phyloP scores from a whole-genome alignment of 1,140 invertebrate genomes.

The Bombus balteatus region DNA sequence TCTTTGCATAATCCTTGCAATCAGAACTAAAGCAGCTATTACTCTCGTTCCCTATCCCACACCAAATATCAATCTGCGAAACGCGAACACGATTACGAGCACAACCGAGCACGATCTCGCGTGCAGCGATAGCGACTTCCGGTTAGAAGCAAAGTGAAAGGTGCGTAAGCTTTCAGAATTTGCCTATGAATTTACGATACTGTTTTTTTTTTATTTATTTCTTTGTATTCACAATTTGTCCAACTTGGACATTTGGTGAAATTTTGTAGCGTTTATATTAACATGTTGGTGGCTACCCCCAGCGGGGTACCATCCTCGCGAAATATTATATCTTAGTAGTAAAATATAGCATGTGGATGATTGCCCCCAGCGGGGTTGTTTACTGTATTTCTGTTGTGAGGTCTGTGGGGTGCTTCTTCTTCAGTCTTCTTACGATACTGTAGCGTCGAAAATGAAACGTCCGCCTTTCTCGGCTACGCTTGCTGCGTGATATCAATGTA shows the following conservation, averaged over 20 bases:
- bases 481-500: background rate
- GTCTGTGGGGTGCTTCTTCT: no score
- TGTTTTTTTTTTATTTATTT: no score
- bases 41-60: background rate
- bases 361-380: no score
- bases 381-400: no score
- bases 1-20: background rate
- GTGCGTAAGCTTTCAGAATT: background rate
- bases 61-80: background rate
- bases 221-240: no score
- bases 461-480: background rate
- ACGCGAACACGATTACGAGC: background rate
- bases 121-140: background rate
- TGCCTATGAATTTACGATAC: background rate
- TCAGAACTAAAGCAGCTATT: slow-evolving; percentile 1
- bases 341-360: no score
- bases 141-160: no score
- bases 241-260: no score
- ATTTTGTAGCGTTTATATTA: no score
- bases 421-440: background rate
- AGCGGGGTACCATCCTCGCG: no score
- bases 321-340: no score
- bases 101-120: background rate
- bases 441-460: background rate
- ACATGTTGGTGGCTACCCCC: no score